Evolutionary conservation across 2,113 vertebrate species (phyloP), one percentile per base, ranked within the genome.

Genomic region (Colius striatus): DNA sequence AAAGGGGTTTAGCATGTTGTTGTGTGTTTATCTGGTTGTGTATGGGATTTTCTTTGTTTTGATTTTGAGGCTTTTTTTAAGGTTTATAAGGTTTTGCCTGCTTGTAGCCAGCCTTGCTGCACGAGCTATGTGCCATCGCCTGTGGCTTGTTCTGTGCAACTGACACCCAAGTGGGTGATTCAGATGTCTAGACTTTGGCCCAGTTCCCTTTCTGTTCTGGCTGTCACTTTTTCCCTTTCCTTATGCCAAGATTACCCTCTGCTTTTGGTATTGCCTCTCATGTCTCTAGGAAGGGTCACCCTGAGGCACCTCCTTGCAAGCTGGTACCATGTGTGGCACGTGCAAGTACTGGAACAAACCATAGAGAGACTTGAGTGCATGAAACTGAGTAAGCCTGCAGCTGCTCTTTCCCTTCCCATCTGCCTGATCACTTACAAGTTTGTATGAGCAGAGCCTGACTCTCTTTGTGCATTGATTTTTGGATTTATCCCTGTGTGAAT

Each of bases 241-340:
- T 58, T 50, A 17, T 66, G 81, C 84, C 67, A 82, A 77, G 38
- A 51, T 79, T 47, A 41, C 9, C 17, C 34, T 68, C 11, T 50
- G 13, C 1, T 1, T 4, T 87, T 66, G 34, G 19, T 62, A 6
- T n/a, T 50, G 55, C 7, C 14, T n/a, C 54, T 27, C 0, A 0
- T 16, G 50, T 34, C 43, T 62, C 19, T n/a, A 48, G 57, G 38
- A 84, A 41, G 57, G 30, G 57, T 54, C 29, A n/a, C 68, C 34
- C 45, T 23, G 38, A 88, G 88, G 51, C 50, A 62, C 22, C 32
- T 83, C 47, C 51, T 55, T 38, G 34, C 48, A 62, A n/a, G 60
- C 55, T 85, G 92, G 45, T 48, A 12, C 48, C 7, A 3, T 2
- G 3, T 0, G 2, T 21, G 18, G 14, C 3, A 1, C 0, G 0